phyloP scores from a whole-genome alignment of 2,113 vertebrate species.

The Sminthopsis crassicaudata region DNA sequence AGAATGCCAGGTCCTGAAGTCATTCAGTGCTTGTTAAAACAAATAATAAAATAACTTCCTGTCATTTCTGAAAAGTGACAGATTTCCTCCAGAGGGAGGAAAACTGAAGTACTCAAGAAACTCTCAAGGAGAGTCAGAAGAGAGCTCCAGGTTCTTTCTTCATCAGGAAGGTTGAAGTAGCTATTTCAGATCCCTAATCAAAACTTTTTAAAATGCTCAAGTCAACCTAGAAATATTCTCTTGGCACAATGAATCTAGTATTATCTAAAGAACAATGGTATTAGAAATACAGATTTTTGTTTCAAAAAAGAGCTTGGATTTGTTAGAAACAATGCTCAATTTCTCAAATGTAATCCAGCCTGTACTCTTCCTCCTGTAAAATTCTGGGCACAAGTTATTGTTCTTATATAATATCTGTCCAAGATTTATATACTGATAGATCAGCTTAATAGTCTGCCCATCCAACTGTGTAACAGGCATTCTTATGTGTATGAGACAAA shows the following conservation, averaged over 20 bases:
- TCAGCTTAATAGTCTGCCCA: not conserved
- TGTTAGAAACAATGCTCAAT: not conserved
- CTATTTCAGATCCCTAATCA: not conserved
- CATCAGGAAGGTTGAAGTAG: not conserved
- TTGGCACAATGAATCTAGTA: not conserved
- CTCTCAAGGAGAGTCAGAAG: not conserved
- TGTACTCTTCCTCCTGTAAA: not conserved
- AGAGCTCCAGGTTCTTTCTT: not conserved
- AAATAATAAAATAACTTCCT: not conserved
- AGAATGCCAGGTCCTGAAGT: not conserved
- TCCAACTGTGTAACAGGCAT: not conserved
- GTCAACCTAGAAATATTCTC: not conserved
- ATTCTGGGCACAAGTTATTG: not conserved
- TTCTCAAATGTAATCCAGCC: not conserved
- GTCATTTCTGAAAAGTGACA: not conserved
- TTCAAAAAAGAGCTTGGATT: not conserved
- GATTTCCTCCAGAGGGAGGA: not conserved
- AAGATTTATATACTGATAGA: not conserved
- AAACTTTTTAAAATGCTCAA: not conserved
- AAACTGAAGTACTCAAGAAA: not conserved
- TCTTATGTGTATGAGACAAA: not conserved
- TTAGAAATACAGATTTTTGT: not conserved
- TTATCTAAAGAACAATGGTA: not conserved
- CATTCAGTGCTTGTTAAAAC: not conserved
- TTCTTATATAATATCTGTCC: not conserved